These are phyloP conservation scores for Callospermophilus lateralis DNA, from an alignment of 2,113 vertebrate species.

Conservation along the genomic window DNA sequence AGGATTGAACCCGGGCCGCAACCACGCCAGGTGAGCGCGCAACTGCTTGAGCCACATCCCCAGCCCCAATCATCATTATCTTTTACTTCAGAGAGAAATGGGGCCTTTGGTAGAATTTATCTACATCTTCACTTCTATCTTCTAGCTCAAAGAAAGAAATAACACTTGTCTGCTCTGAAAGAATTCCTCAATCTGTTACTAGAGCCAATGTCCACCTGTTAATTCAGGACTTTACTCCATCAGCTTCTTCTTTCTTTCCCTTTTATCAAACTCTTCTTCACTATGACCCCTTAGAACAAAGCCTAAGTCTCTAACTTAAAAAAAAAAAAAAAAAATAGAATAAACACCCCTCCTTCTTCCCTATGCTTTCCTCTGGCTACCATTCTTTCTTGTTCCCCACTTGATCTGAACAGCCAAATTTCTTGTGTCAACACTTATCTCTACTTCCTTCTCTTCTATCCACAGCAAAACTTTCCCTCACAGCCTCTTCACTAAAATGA, in stretches of 20 bases:
- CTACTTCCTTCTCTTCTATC: not conserved
- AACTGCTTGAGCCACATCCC: no score
- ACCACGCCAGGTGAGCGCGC: no score
- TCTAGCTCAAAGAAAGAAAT: not conserved
- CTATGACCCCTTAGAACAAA: not conserved
- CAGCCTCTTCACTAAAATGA: not conserved
- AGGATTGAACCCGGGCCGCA: no score
- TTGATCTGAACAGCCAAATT: not conserved
- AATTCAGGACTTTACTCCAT: not conserved
- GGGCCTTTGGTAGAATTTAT: not conserved
- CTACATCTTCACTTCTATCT: not conserved
- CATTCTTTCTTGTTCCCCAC: not conserved
- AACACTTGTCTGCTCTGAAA: not conserved
- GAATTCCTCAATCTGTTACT: not conserved
- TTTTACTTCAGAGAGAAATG: not conserved
- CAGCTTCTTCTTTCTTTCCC: not conserved
- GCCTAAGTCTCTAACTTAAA: slow-evolving; percentile 7
- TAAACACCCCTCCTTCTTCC: not conserved
- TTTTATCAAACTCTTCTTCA: slow-evolving; percentile 48
- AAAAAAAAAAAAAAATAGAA: slow-evolving; percentile 13
- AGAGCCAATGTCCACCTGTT: not conserved
- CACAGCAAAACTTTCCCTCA: not conserved
- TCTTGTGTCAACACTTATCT: not conserved
- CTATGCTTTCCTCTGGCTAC: not conserved
- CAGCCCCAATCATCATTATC: not conserved